Conservation (phyloP, 2,888 invertebrate species). For the Physocephala rufipes region DNA sequence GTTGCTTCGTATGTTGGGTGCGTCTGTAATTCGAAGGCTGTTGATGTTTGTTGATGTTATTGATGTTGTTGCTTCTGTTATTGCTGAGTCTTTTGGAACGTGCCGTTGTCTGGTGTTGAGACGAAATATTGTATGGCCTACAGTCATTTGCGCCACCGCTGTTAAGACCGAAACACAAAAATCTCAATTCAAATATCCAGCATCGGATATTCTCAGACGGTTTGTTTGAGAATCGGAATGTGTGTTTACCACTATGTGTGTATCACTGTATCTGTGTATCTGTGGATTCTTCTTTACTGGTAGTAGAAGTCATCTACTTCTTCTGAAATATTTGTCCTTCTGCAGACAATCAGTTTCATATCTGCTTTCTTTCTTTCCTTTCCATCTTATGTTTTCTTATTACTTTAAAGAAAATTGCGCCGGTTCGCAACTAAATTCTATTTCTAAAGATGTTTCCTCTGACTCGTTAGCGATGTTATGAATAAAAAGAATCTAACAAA, state of each 20-base stretch:
- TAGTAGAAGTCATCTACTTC: no score
- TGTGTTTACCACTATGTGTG: no score
- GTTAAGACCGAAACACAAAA: not conserved
- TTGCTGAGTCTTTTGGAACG: not conserved
- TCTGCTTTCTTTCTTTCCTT: not conserved
- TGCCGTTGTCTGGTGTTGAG: not conserved
- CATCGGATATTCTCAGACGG: not conserved
- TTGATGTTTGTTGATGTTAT: not conserved
- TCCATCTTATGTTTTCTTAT: not conserved
- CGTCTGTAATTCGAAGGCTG: not conserved
- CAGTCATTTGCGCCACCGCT: slow-evolving; percentile 1
- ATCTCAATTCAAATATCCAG: not conserved
- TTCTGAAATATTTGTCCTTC: no score
- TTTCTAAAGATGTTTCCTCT: no score
- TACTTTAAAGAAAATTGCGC: no score
- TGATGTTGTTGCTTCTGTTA: slow-evolving; percentile 4
- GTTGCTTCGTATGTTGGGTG: not conserved
- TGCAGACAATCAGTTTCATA: no score
- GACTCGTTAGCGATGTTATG: no score
- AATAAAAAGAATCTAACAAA: no score
- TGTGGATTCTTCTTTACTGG: no score
- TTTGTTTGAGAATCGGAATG: not conserved
- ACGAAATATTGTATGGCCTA: not conserved
- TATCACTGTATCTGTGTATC: no score
- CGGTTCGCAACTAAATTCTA: no score